Evolutionary conservation across 1,140 invertebrate species (phyloP), one percentile per base, ranked within the genome.

Genomic region (Pseudomyrmex concolor): DNA sequence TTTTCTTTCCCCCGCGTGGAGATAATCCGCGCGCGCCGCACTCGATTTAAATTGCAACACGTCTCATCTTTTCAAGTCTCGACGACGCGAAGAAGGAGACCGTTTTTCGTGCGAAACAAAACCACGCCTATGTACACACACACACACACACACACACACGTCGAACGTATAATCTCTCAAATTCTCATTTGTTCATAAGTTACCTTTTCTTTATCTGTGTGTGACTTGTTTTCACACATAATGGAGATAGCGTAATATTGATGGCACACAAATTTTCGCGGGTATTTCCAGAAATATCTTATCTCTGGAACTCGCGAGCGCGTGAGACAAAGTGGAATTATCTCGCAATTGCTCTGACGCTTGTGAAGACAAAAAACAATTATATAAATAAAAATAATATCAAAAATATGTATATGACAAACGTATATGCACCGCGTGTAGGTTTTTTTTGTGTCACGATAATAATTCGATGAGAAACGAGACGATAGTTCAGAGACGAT

Each of bases 281-380:
- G 10, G 7, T 50, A 51, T 1, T 51, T 67, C 17, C 45, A 48
- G 43, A 78, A 55, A 70, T 70, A 70, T 70, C 10, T 78, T 70
- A 59, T 78, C 43, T 70, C 4, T n/a, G 15, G 15, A 25, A 22
- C 51, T 68, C 13, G 13, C 22, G 55, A 51, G 55, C 22, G 55
- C 64, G 55, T 54, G 15, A n/a, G 34, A 48, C 55, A 78, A 54
- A 25, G 15, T 51, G 3, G 12, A 13, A 25, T 68, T 68, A 34
- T 34, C 34, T 34, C 34, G 34, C 34, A 25, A 25, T 25, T 34
- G 1, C 5, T 34, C 5, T 5, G 34, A 34, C 5, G 5, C 34
- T 34, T 34, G 34, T 34, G 34, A 34, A 34, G 34, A 34, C 34
- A 5, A 34, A 34, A 7, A 34, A 7, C 34, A 34, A 34, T n/a